Evolutionary conservation across 2,113 vertebrate species (phyloP).

Genomic region (Odobenus rosmarus): DNA sequence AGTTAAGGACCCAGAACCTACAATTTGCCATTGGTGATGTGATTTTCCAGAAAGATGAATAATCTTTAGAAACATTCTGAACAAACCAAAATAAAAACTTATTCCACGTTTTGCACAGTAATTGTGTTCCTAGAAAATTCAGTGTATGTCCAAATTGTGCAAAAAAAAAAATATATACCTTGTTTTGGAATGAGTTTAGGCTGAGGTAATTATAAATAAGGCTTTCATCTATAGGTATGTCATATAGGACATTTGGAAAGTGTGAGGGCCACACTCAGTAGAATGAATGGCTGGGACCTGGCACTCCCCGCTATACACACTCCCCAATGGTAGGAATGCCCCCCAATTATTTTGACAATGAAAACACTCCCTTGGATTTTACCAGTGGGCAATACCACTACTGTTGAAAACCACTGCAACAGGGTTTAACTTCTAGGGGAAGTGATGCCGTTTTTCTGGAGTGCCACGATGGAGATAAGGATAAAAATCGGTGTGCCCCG

Average conservation of each 20-base stretch:
- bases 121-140: slow-evolving; percentile 36
- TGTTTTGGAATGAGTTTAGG: slow-evolving; percentile 24
- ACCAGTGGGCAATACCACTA: not conserved
- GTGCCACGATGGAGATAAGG: not conserved
- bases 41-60: slow-evolving; percentile 28
- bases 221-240: not conserved
- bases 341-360: not conserved
- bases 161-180: not conserved
- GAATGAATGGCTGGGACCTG: not conserved
- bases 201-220: not conserved
- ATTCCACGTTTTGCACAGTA: not conserved
- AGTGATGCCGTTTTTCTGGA: not conserved
- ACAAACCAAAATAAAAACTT: slow-evolving; percentile 3
- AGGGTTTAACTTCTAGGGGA: not conserved
- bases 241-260: not conserved
- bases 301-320: too few species aligned
- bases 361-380: not conserved
- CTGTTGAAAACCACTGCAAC: not conserved
- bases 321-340: not conserved
- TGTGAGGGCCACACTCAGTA: not conserved
- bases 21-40: not conserved
- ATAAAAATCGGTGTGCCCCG: not conserved
- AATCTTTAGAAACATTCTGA: slow-evolving; percentile 50
- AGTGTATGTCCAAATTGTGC: not conserved
- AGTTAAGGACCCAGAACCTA: not conserved